Evolutionary conservation across 2,888 invertebrate species (phyloP), one percentile per base, ranked within the genome.

Genomic region (Lapara coniferarum): DNA sequence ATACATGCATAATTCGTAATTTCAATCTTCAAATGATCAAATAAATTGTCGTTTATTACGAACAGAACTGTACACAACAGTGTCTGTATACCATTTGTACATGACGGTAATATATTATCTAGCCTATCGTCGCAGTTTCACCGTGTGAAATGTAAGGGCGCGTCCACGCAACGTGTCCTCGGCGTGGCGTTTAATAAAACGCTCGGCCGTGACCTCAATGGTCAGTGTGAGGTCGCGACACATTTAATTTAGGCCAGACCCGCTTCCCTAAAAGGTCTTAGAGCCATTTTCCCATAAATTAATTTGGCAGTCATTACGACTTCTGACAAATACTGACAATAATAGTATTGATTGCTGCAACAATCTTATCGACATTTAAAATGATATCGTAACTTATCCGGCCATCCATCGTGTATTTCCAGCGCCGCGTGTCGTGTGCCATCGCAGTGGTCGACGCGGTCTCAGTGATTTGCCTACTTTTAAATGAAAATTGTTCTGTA

Each of bases 31-130:
- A 55, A 16, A 25, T 56, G 25, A 25, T 56, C 56, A 56, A 56
- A 56, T 56, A 56, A 12, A 1, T 56, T 56, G 25, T 7, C 59
- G 13, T 63, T 46, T 63, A 63, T 49, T 49, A 63, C 49, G 63
- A 63, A 49, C 46, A 63, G 49, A 79, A 79, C 79, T 77, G 78
- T 71, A 77, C 83, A 19, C 10, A 63, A 63, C 46, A 49, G 57
- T 57, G 6, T 84, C 78, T 73, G 81, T 82, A 79, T 80, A 82
- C 74, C 75, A 77, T 83, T 88, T 89, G 88, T 90, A 89, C 89
- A 86, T 80, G 79, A 78, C 82, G 81, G 74, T 84, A n/a, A n/a
- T 81, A 78, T 81, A 79, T 85, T 71, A 67, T 78, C 81, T 85
- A 89, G 76, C 75, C 88, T 88, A 89, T 88, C 89, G 88, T 86